A percentile compares a stretch with the other conserved stretches of the same genome.
phyloP scores from a whole-genome alignment of 2,113 vertebrate genomes.

The Otocyon megalotis region DNA sequence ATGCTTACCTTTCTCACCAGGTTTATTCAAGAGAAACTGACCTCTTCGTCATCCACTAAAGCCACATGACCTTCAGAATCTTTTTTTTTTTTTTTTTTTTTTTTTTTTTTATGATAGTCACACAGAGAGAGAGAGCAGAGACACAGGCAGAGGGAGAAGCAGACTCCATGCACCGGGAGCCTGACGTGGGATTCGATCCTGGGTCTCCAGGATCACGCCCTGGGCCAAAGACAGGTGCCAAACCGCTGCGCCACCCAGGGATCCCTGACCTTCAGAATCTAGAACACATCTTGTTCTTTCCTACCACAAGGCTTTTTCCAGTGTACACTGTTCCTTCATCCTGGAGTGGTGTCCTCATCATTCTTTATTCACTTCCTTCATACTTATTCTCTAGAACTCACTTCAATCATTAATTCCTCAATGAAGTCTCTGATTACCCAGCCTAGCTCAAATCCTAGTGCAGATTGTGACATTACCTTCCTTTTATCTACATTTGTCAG shows the following conservation, averaged over 20 bases:
- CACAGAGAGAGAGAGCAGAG: too few species aligned
- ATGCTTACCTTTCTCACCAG: not conserved
- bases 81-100: too few species aligned
- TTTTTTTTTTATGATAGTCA: too few species aligned
- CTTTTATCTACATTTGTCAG: not conserved
- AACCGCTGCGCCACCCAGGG: too few species aligned
- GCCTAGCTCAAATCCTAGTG: not conserved
- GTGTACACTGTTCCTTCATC: not conserved
- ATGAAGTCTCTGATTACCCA: not conserved
- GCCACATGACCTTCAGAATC: not conserved
- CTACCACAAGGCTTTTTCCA: not conserved
- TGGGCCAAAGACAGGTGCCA: too few species aligned
- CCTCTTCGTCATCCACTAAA: fast-evolving
- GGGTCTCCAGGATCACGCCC: too few species aligned
- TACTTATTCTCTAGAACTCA: not conserved
- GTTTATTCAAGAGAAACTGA: not conserved
- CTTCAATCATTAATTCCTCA: not conserved
- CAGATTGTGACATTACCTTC: not conserved
- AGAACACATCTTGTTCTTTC: not conserved
- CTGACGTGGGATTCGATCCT: too few species aligned
- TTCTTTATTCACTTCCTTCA: not conserved
- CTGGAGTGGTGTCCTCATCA: not conserved
- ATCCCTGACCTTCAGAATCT: not conserved
- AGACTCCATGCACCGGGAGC: too few species aligned
- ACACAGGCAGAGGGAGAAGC: too few species aligned